phyloP scores from a whole-genome alignment of 2,888 invertebrate genomes.

The Ochropleura plecta region DNA sequence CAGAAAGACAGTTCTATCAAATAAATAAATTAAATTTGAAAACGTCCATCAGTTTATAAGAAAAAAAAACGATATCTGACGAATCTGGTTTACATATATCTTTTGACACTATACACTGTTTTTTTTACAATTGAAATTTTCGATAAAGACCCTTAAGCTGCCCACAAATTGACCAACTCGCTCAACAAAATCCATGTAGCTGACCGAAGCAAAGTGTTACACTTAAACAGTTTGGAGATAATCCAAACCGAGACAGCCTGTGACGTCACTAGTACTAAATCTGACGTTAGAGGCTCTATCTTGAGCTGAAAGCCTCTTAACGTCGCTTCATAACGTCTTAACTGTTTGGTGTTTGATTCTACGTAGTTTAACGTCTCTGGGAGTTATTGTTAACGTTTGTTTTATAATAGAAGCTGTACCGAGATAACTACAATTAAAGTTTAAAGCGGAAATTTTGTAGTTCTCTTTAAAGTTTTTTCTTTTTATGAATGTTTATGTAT shows the following conservation, averaged over 20 bases:
- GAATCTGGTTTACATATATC: not conserved
- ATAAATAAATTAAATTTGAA: too few relatives aligned
- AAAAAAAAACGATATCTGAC: too few relatives aligned
- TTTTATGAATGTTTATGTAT: too few relatives aligned
- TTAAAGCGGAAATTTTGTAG: not conserved
- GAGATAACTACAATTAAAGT: not conserved
- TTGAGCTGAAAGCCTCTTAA: constrained; percentile 46
- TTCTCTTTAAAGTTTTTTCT: not conserved
- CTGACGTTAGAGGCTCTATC: constrained; percentile 49
- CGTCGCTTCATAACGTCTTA: constrained; percentile 29
- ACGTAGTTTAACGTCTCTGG: not conserved
- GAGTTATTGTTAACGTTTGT: not conserved
- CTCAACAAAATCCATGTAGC: constrained; percentile 1
- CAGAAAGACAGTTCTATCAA: too few relatives aligned
- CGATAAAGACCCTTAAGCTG: not conserved
- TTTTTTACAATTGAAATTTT: not conserved
- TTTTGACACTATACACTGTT: not conserved
- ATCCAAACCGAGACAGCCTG: constrained; percentile 35
- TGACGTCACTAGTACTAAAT: constrained; percentile 47
- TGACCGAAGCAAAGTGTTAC: constrained; percentile 1
- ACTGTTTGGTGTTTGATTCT: constrained; percentile 21
- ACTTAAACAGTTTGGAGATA: constrained; percentile 43
- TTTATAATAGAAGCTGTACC: not conserved
- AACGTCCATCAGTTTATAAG: too few relatives aligned
- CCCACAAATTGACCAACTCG: not conserved